Percentiles rank a stretch among this genome's conserved stretches.
phyloP scores from a whole-genome alignment of 2,888 invertebrate genomes.

The Metalampra italica region DNA sequence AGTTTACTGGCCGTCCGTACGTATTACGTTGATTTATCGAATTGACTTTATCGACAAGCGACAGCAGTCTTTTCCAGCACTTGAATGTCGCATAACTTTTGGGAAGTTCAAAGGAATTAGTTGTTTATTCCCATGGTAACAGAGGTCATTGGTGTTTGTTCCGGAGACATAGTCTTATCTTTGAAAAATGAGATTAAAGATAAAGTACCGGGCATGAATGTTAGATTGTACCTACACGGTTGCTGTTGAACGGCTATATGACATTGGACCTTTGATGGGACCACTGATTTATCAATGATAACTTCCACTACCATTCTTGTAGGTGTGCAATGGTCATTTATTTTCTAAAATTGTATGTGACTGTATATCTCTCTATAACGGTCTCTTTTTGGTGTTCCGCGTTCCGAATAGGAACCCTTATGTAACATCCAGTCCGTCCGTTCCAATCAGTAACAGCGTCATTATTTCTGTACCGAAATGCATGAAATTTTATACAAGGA shows the following conservation, averaged over 20 bases:
- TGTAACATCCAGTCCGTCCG: no score
- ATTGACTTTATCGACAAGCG: slow-evolving; percentile 59
- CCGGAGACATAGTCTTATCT: slow-evolving; percentile 49
- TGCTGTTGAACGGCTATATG: slow-evolving; percentile 16
- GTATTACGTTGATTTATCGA: slow-evolving; percentile 61
- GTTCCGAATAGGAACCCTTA: no score
- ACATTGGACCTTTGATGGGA: background rate
- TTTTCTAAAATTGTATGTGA: background rate
- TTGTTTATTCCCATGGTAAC: slow-evolving; percentile 28
- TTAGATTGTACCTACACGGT: slow-evolving; percentile 13
- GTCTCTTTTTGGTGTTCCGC: no score
- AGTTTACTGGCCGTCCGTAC: slow-evolving; percentile 38
- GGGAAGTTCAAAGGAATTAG: slow-evolving; percentile 25
- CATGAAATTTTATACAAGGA: no score
- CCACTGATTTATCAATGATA: background rate
- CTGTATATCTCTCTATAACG: no score
- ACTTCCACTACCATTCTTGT: background rate
- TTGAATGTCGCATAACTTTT: slow-evolving; percentile 32
- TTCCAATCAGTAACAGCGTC: no score
- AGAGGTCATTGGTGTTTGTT: slow-evolving; percentile 31
- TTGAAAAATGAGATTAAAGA: slow-evolving; percentile 60
- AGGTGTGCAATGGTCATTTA: background rate
- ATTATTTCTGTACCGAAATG: no score
- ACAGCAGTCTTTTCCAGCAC: slow-evolving; percentile 39
- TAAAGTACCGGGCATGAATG: slow-evolving; percentile 38